Percentiles rank a stretch among this genome's conserved stretches.
phyloP scores from a whole-genome alignment of 2,888 invertebrate species.

The Oscheius sp. region DNA sequence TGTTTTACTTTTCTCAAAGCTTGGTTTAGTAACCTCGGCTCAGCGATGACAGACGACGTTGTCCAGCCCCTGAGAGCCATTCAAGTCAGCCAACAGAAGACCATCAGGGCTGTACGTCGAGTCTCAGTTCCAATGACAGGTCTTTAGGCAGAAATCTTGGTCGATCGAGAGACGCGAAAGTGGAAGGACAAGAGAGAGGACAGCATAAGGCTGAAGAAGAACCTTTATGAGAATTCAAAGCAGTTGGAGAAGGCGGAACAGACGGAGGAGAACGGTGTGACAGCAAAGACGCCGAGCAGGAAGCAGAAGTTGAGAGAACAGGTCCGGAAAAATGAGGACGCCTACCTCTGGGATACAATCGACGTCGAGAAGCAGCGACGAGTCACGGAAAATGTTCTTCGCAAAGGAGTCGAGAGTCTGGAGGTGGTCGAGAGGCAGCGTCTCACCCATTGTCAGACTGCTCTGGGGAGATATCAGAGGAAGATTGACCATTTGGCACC shows the following conservation, averaged over 20 bases:
- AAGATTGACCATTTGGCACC: constrained; percentile 63
- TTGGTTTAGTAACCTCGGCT: constrained; percentile 58
- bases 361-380: constrained; percentile 61
- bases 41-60: constrained; percentile 62
- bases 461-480: constrained; percentile 60
- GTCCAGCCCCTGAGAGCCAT: constrained; percentile 62
- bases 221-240: constrained; percentile 53
- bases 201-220: constrained; percentile 51
- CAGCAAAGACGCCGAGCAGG: constrained; percentile 42
- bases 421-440: constrained; percentile 64
- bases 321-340: constrained; percentile 55
- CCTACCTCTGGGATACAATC: constrained; percentile 57
- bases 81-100: constrained; percentile 55
- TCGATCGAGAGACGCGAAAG: constrained; percentile 52
- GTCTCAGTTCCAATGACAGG: background rate
- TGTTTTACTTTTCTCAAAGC: background rate
- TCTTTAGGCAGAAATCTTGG: constrained; percentile 47
- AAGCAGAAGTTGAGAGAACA: constrained; percentile 55
- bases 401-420: constrained; percentile 61
- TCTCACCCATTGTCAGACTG: constrained; percentile 62
- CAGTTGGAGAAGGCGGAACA: constrained; percentile 59
- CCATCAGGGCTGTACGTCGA: constrained; percentile 48
- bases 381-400: constrained; percentile 54
- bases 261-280: constrained; percentile 39
- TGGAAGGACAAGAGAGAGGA: constrained; percentile 60